Evolutionary conservation across 2,797 vertebrate genomes (phyloP), one percentile per base, ranked within the genome.

Genomic region (Halcyon chelicuti): DNA sequence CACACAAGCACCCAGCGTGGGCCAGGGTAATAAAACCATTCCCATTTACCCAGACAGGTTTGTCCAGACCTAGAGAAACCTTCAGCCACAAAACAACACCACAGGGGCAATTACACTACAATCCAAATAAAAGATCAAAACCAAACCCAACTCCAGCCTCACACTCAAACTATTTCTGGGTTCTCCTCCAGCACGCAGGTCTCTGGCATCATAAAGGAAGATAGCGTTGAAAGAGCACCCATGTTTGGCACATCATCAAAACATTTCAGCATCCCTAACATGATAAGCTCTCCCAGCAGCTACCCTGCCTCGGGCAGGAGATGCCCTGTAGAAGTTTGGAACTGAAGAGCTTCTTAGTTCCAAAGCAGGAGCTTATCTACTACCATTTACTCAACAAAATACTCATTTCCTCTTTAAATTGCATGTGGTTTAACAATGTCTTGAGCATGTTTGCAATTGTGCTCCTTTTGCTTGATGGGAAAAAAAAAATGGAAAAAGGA

Each of bases 321-420:
- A 88, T 73, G 74, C 52, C 74, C 77, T 80, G 44, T 33, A 25
- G 83, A 79, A 84, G 47, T 72, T 19, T 70, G 33, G 55, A 88
- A 33, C 17, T 71, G 70, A 75, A 76, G 28, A 60, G 28, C n/a
- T 66, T 63, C 75, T 86, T 19, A 63, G 60, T 40, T 93, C 47
- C 51, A 76, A 92, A 60, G 77, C n/a, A 83, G 44, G 54, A 91
- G n/a, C n/a, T 90, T 88, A 84, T 85, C 88, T 85, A 61, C 40
- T 63, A 47, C 51, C 46, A 61, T 77, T 92, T 90, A 92, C 74
- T 86, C 77, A 88, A 86, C 71, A 89, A 88, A 88, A 90, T 33
- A 72, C 44, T 90, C 42, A 76, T 87, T 95, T 95, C 83, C 88
- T 85, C 67, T 95, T 90, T 77, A 76, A 94, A 89, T 92, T 80